A percentile compares a stretch with the other conserved stretches of the same genome.
Conservation (phyloP, 2,797 vertebrate species). For the Gallirallus australis region DNA sequence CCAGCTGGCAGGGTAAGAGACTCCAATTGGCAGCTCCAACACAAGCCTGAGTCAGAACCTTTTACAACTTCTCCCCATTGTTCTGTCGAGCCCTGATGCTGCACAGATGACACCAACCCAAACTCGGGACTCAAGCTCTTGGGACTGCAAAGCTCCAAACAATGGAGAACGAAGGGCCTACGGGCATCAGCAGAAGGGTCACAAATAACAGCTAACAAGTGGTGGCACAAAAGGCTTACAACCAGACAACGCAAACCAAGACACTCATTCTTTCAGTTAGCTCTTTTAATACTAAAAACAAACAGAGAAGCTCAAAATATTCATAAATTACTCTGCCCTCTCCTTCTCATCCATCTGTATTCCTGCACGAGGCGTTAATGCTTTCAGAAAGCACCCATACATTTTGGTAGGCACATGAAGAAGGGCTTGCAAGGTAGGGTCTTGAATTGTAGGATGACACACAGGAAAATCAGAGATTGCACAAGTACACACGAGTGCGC, state of each 20-base stretch:
- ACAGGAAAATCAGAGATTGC: not conserved
- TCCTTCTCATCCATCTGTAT: not conserved
- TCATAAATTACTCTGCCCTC: not conserved
- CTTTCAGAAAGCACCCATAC: not conserved
- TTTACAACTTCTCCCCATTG: not conserved
- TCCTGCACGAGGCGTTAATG: not conserved
- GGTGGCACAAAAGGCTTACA: slow-evolving; percentile 25
- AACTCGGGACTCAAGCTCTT: not conserved
- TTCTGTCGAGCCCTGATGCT: slow-evolving; percentile 32
- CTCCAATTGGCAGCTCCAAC: not conserved
- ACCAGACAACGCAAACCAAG: not conserved
- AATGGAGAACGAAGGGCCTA: not conserved
- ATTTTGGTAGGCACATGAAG: not conserved
- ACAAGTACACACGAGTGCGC: not conserved
- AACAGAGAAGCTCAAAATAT: not conserved
- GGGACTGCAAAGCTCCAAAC: not conserved
- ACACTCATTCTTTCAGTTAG: not conserved
- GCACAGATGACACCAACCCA: not conserved
- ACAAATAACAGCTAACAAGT: not conserved
- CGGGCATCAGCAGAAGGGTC: slow-evolving; percentile 5
- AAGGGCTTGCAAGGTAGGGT: not conserved
- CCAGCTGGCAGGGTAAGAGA: not conserved
- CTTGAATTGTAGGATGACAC: not conserved
- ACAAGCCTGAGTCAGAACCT: not conserved
- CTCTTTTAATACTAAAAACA: slow-evolving; percentile 12